phyloP scores from a whole-genome alignment of 2,888 invertebrate species.

The Coenonympha glycerion region DNA sequence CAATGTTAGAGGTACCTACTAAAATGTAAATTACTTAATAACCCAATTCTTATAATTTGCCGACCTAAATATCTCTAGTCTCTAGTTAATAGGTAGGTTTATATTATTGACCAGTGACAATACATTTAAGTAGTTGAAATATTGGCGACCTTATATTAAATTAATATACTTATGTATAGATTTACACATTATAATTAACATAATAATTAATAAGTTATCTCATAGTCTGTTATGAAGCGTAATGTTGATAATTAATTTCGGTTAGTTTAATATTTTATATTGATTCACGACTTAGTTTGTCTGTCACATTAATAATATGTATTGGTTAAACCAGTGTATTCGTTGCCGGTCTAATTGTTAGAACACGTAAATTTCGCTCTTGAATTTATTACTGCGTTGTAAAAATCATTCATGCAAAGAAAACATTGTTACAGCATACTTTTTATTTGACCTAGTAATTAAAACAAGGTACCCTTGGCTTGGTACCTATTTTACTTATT shows the following conservation, averaged over 20 bases:
- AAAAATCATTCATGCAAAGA: constrained; percentile 3
- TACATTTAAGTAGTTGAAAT: too few species aligned
- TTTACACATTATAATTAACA: too few species aligned
- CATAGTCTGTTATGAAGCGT: background rate
- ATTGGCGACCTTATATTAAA: too few species aligned
- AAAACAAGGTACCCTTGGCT: background rate
- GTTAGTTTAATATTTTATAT: constrained; percentile 13
- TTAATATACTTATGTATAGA: too few species aligned
- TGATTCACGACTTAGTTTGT: background rate
- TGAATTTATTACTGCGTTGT: constrained; percentile 13
- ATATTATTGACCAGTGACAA: too few species aligned
- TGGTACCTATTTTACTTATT: too few species aligned
- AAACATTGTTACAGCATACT: background rate
- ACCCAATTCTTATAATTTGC: too few species aligned
- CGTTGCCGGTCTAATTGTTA: constrained; percentile 8
- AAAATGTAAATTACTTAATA: too few species aligned
- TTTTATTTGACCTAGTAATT: background rate
- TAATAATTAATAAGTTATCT: background rate
- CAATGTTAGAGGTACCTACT: too few species aligned
- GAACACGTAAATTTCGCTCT: constrained; percentile 16
- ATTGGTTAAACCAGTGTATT: constrained; percentile 9
- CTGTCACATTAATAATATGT: constrained; percentile 14
- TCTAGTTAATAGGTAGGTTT: too few species aligned
- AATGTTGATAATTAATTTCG: constrained; percentile 5
- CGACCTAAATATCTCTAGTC: too few species aligned